A percentile compares a stretch with the other conserved stretches of the same genome.
Evolutionary conservation across 2,797 vertebrate genomes (phyloP).

Genomic region (Agapornis canus): DNA sequence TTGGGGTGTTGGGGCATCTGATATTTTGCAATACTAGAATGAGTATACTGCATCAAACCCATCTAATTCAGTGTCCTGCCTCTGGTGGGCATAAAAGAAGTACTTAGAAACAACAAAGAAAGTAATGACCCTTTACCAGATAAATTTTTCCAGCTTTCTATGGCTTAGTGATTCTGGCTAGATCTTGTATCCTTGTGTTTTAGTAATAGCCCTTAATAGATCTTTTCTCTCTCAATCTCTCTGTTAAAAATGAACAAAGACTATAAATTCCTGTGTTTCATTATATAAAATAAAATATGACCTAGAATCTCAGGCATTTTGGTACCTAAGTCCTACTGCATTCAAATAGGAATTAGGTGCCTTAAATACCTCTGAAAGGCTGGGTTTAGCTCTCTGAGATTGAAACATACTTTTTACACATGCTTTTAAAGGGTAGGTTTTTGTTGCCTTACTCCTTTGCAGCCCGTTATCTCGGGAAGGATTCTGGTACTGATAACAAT

Average conservation of each 20-base stretch:
- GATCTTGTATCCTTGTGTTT: neutral
- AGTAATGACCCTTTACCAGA: neutral
- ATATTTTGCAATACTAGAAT: neutral
- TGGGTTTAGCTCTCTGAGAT: neutral
- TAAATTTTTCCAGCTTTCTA: neutral
- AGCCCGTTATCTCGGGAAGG: neutral
- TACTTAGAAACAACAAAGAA: neutral
- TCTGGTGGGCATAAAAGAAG: neutral
- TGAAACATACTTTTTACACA: neutral
- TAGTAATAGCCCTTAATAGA: neutral
- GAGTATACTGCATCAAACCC: neutral
- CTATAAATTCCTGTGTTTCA: neutral
- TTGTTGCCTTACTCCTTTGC: neutral
- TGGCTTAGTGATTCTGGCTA: neutral
- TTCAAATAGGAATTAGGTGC: neutral
- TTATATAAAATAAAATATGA: neutral
- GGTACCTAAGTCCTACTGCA: neutral
- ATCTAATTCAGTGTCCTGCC: neutral
- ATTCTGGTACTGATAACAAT: accelerated
- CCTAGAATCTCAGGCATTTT: neutral
- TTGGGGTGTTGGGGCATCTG: neutral
- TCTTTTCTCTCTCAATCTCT: neutral
- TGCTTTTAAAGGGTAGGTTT: neutral
- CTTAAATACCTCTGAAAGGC: neutral
- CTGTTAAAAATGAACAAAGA: neutral